A percentile compares a stretch with the other conserved stretches of the same genome.
phyloP scores from a whole-genome alignment of 2,797 vertebrate species.

The Sarcophilus harrisii region DNA sequence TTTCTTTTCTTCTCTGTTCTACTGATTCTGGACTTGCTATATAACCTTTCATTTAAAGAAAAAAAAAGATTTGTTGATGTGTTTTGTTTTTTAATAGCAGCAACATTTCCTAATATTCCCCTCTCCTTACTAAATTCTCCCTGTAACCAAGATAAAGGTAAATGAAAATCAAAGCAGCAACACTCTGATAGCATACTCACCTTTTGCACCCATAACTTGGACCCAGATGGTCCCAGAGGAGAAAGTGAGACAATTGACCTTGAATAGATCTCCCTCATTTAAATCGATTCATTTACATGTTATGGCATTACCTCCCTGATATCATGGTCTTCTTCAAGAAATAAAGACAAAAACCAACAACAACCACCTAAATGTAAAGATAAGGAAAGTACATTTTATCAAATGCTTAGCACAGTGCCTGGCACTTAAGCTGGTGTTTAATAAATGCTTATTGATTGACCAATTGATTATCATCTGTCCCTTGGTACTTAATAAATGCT shows the following conservation, averaged over 20 bases:
- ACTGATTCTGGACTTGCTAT: not conserved
- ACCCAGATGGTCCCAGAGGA: no score
- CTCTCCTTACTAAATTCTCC: not conserved
- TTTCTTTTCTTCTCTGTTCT: not conserved
- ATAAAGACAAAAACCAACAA: no score
- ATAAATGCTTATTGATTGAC: no score
- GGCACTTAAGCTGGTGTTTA: not conserved
- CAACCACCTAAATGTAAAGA: not conserved
- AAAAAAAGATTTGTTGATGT: not conserved
- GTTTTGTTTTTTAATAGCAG: not conserved
- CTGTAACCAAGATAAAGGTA: not conserved
- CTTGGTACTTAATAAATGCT: no score
- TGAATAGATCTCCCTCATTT: no score
- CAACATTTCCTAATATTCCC: not conserved
- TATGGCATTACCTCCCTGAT: no score
- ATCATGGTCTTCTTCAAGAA: no score
- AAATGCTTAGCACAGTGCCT: not conserved
- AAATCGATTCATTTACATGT: no score
- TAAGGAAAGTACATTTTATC: not conserved
- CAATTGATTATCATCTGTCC: not conserved
- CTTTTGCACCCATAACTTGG: not conserved
- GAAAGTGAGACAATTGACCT: no score
- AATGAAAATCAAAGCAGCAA: not conserved
- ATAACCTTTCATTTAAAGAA: not conserved
- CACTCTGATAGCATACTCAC: not conserved